These are phyloP conservation scores for Hapalemur alaotrensis DNA, from an alignment of 2,797 vertebrate genomes.

Conservation along the genomic window DNA sequence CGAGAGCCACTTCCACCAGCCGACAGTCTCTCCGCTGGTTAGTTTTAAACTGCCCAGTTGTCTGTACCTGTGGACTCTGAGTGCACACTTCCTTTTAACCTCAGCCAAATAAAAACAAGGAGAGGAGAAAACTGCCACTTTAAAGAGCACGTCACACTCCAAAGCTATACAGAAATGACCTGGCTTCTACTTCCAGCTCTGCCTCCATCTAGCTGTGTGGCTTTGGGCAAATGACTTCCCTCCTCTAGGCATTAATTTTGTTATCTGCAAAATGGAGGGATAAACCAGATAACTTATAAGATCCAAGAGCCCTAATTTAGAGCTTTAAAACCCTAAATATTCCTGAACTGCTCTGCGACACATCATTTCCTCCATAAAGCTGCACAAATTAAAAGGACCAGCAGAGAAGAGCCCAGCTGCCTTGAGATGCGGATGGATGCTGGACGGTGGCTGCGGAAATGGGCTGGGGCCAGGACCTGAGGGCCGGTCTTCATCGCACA, in stretches of 20 bases:
- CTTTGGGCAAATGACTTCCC: not conserved
- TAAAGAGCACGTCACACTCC: not conserved
- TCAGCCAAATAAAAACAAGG: not conserved
- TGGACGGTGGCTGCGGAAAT: not conserved
- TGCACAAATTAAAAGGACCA: not conserved
- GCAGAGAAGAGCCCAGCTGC: not conserved
- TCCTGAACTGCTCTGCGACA: not conserved
- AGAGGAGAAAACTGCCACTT: not conserved
- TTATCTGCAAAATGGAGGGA: not conserved
- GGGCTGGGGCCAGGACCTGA: not conserved
- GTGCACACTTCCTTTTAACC: not conserved
- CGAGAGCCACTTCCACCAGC: not conserved
- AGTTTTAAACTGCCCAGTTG: not conserved
- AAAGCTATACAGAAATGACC: not conserved
- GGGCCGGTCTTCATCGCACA: not conserved
- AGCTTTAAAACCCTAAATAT: not conserved
- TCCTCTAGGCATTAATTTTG: not conserved
- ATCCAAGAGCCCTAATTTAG: not conserved
- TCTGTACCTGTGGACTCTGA: not conserved
- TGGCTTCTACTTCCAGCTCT: not conserved
- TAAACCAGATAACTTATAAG: not conserved
- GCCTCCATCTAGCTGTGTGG: not conserved
- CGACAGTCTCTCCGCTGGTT: not conserved
- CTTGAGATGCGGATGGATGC: rapidly evolving
- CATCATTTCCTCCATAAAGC: not conserved